Base-by-base conservation (phyloP, 1,140 invertebrate species). In the Formica selysi region DNA sequence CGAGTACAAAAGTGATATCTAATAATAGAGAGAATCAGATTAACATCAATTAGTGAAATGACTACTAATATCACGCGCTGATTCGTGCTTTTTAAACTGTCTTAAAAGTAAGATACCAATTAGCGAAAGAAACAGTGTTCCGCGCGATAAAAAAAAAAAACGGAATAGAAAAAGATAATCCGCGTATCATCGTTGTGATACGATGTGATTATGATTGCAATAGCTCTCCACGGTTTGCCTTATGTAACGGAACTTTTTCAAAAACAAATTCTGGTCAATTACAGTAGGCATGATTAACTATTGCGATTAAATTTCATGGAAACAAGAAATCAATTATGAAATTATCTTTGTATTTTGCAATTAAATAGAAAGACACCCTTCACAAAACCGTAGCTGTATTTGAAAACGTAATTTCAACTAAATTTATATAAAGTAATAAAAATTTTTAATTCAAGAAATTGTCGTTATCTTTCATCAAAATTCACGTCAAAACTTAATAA, bases 11-110 rank as follows among this genome's bases (percentile, higher is more conserved):
- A 65, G 48, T 44, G 10, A 68, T 80, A 51, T 44, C 64, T 80
- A 86, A 86, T 80, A 80, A 86, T 61, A n/a, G 54, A 57, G 48
- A 57, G 22, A 83, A 86, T 32, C 54, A 65, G n/a, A 83, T 73
- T 57, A 62, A 22, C 36, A 86, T 86, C 83, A 83, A 86, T 86
- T 86, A 83, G 59, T 36, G 36, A 54, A 74, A 62, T 32, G 61
- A 19, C 54, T 64, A 26, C 19, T 7, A 62, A 19, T 70, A 71
- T 61, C 13, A 1, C 32, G 32, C 32, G 32, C 32, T 32, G 41
- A 81, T 71, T 62, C 61, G 32, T n/a, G 22, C 51, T 41, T 62
- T 64, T 64, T 54, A 71, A 86, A 32, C 41, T 62, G 41, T 61
- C 38, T 70, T 26, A 7, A 85, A 85, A 76, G 44, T 19, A 64